phyloP scores from a whole-genome alignment of 2,888 invertebrate species.

The Melipona bicolor region DNA sequence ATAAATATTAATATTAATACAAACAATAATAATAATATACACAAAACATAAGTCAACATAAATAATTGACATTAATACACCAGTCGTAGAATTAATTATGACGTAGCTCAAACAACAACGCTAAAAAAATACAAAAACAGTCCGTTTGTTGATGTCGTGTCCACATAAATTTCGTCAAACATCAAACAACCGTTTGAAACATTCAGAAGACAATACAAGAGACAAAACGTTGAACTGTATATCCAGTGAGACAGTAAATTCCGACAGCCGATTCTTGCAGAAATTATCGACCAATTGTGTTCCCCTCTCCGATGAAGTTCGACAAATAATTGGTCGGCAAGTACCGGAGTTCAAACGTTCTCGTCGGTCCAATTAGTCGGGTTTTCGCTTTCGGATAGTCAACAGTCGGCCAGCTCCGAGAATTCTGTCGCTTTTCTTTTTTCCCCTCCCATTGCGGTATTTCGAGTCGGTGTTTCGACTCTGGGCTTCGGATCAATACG shows the following conservation, averaged over 20 bases:
- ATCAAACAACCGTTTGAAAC: neutral
- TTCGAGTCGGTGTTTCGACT: slow-evolving; percentile 6
- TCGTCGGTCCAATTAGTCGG: slow-evolving; percentile 34
- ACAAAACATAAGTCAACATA: too few species aligned
- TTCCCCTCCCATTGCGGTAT: neutral
- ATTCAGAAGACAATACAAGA: neutral
- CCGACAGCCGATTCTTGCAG: neutral
- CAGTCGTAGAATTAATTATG: too few species aligned
- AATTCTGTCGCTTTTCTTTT: slow-evolving; percentile 7
- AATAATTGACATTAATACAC: too few species aligned
- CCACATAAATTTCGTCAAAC: neutral
- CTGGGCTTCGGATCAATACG: slow-evolving; percentile 6
- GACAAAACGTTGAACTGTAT: neutral
- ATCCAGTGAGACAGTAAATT: neutral
- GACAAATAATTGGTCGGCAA: slow-evolving; percentile 43
- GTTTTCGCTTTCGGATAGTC: slow-evolving; percentile 23
- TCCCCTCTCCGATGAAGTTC: neutral
- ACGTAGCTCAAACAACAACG: too few species aligned
- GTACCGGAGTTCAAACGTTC: slow-evolving; percentile 2
- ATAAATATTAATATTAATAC: too few species aligned
- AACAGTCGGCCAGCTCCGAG: slow-evolving; percentile 1
- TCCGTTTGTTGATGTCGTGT: too few species aligned
- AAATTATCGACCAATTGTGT: slow-evolving; percentile 1
- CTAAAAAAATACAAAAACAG: too few species aligned
- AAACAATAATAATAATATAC: too few species aligned